These are phyloP conservation scores for Drosophila bocki DNA, from an alignment of 1,140 invertebrate species.

Conservation along the genomic window DNA sequence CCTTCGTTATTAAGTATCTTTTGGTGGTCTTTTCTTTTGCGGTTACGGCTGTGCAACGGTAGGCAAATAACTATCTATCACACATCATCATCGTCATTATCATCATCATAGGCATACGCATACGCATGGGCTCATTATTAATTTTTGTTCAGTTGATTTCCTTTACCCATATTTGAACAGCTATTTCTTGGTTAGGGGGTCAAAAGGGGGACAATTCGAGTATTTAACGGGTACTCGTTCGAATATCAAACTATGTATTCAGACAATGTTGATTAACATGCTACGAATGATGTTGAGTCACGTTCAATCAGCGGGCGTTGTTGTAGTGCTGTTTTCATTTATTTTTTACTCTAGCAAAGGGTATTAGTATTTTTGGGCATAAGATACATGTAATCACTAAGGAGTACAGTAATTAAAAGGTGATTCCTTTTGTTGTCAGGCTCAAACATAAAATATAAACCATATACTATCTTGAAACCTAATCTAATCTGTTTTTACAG, in stretches of 20 bases:
- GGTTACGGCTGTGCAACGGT: slow-evolving; percentile 44
- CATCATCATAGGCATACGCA: slow-evolving; percentile 21
- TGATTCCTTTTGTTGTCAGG: background rate
- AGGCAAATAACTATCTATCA: slow-evolving; percentile 41
- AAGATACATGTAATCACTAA: background rate
- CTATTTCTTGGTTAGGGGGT: slow-evolving; percentile 15
- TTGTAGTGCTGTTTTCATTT: slow-evolving; percentile 15
- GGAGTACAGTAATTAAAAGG: background rate
- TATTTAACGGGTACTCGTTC: slow-evolving; percentile 19
- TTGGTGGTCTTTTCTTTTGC: slow-evolving; percentile 39
- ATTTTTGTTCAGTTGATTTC: slow-evolving; percentile 55
- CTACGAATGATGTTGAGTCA: slow-evolving; percentile 46
- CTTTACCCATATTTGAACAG: slow-evolving; percentile 36
- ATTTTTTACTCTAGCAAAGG: slow-evolving; percentile 6
- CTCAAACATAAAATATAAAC: too few species aligned
- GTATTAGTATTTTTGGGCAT: background rate
- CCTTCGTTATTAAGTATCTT: slow-evolving; percentile 17
- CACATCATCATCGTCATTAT: slow-evolving; percentile 15
- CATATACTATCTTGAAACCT: background rate
- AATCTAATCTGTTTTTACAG: background rate
- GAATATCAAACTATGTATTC: slow-evolving; percentile 14
- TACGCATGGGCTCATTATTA: slow-evolving; percentile 43
- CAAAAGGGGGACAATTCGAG: slow-evolving; percentile 22
- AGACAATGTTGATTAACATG: slow-evolving; percentile 51
- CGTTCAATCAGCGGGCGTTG: slow-evolving; percentile 38